These are phyloP conservation scores for Castor canadensis DNA, from an alignment of 2,113 vertebrate genomes.

Conservation along the genomic window DNA sequence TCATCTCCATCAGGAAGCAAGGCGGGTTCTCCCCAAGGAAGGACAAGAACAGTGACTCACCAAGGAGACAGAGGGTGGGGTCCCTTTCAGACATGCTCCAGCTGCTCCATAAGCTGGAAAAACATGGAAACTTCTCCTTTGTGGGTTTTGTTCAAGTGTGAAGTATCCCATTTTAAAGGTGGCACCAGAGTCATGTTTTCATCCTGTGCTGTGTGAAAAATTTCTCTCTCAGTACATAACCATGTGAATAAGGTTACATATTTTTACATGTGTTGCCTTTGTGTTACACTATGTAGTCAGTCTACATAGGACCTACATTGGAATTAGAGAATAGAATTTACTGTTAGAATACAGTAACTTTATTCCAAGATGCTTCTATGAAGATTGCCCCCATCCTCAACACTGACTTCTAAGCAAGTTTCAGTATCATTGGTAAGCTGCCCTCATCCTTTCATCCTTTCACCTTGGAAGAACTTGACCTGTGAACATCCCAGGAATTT, in stretches of 20 bases:
- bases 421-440: background rate
- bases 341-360: background rate
- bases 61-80: slow-evolving; percentile 58
- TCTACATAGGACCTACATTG: background rate
- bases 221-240: background rate
- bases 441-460: background rate
- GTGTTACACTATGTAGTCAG: background rate
- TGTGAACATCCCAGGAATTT: slow-evolving; percentile 13
- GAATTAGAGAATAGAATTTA: background rate
- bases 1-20: slow-evolving; percentile 46
- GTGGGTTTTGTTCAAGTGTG: slow-evolving; percentile 8
- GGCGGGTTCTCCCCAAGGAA: slow-evolving; percentile 41
- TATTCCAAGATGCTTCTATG: background rate
- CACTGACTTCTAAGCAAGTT: background rate
- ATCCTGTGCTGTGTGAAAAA: background rate
- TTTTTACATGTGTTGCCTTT: background rate
- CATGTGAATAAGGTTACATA: background rate
- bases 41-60: slow-evolving; percentile 51
- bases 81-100: slow-evolving; percentile 30
- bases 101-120: slow-evolving; percentile 41
- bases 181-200: background rate
- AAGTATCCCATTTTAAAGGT: slow-evolving; percentile 28
- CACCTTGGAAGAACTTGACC: background rate
- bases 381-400: background rate
- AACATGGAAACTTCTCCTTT: slow-evolving; percentile 38